These are phyloP conservation scores for Drosophila antonietae DNA, from an alignment of 2,888 invertebrate species.

Conservation along the genomic window DNA sequence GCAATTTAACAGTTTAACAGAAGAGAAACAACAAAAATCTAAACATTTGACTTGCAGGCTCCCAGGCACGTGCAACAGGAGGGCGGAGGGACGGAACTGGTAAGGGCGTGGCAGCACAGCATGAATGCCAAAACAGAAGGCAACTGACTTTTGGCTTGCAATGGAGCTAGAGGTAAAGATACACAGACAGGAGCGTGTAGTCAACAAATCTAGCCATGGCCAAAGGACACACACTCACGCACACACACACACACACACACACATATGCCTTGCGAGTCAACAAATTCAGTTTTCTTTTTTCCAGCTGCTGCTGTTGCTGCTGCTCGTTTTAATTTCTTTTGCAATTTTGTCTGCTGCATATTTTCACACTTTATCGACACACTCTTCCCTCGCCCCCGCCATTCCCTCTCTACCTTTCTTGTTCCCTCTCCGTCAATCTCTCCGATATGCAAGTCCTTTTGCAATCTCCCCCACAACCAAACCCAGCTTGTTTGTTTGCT, in stretches of 20 bases:
- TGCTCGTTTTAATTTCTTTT: constrained; percentile 77
- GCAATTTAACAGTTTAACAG: constrained; percentile 60
- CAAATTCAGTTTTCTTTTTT: constrained; percentile 23
- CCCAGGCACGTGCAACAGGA: constrained; percentile 20
- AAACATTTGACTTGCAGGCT: constrained; percentile 41
- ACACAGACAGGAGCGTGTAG: constrained; percentile 35
- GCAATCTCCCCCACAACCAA: neutral
- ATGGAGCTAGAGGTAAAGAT: constrained; percentile 13
- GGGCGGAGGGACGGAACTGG: neutral
- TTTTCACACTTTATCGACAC: constrained; percentile 74
- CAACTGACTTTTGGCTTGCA: constrained; percentile 64
- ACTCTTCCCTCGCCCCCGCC: neutral
- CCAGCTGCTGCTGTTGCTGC: constrained; percentile 51
- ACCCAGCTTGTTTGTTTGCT: constrained; percentile 45
- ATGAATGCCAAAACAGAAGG: constrained; percentile 34
- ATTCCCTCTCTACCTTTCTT: neutral
- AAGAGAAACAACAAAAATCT: constrained; percentile 43
- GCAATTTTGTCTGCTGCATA: constrained; percentile 67
- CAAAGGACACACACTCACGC: constrained; percentile 13
- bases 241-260: constrained; percentile 5
- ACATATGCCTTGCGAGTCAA: constrained; percentile 33
- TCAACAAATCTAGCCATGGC: constrained; percentile 18
- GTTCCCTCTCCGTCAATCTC: too few species aligned
- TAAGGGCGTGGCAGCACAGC: neutral
- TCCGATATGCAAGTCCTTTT: neutral